phyloP scores from a whole-genome alignment of 2,888 invertebrate genomes.

The Chromoteleia sp. region DNA sequence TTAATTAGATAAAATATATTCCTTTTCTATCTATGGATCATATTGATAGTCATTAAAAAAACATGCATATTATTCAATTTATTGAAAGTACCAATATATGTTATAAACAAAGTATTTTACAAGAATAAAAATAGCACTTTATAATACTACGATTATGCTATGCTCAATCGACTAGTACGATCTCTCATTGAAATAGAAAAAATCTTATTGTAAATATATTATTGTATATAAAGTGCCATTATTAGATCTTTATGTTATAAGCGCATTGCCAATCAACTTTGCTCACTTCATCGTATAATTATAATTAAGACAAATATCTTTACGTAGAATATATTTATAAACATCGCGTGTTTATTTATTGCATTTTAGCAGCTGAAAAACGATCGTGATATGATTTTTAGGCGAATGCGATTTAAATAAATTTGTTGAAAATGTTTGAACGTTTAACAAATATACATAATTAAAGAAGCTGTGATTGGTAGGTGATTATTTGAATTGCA shows the following conservation, averaged over 20 bases:
- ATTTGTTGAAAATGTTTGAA: slow-evolving; percentile 46
- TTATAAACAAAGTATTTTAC: neutral
- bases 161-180: slow-evolving; percentile 20
- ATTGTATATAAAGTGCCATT: slow-evolving; percentile 55
- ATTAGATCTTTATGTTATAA: slow-evolving; percentile 18
- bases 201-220: slow-evolving; percentile 32
- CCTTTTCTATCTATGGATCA: neutral
- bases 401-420: slow-evolving; percentile 10
- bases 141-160: neutral
- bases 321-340: slow-evolving; percentile 23
- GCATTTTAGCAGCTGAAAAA: slow-evolving; percentile 39
- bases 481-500: slow-evolving; percentile 29
- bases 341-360: slow-evolving; percentile 37
- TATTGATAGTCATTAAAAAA: slow-evolving; percentile 11
- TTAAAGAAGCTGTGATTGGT: slow-evolving; percentile 54
- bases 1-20: slow-evolving; percentile 11
- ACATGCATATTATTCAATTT: neutral
- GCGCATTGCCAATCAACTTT: slow-evolving; percentile 14
- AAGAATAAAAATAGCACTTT: slow-evolving; percentile 16
- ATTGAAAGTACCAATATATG: neutral
- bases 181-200: slow-evolving; percentile 22
- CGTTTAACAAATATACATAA: slow-evolving; percentile 16
- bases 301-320: slow-evolving; percentile 13
- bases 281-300: slow-evolving; percentile 21
- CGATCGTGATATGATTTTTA: slow-evolving; percentile 24